Evolutionary conservation across 2,888 invertebrate genomes (phyloP), one percentile per base, ranked within the genome.

Genomic region (Caenorhabditis drosophilae): DNA sequence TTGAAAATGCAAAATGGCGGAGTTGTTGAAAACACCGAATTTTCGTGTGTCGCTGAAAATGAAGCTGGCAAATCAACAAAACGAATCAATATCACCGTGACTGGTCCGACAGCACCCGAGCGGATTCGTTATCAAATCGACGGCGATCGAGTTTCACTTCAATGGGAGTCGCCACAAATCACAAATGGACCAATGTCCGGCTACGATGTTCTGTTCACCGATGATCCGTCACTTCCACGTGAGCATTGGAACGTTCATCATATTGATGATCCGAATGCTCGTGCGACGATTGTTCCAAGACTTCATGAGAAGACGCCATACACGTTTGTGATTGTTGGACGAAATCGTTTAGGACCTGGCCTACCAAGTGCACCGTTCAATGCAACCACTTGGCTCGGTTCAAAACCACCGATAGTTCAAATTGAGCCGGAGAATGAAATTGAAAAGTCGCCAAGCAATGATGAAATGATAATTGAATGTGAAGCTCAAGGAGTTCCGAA

Each of bases 31-130:
- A 75, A 66, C 22, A 81, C 78, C 9, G 68, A 67, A 41, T 82
- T 80, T 63, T 60, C 74, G 1, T 82, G 82, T 48, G 70, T 79
- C 1, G 82, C 82, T 7, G 80, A 80, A 27, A 82, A 82, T 53
- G 82, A 82, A 53, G 82, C 82, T 0, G 82, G 82, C 48, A 76
- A 70, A 26, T 73, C 75, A 7, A 67, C 74, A 11, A 76, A 75
- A 48, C 70, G 64, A 40, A 75, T 81, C 47, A 69, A 76, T 31
- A 70, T 82, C 23, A 72, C 73, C 6, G 72, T 81, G 7, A 80
- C 78, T 26, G 79, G 81, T 16, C 82, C 82, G 2, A 75, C 75
- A 35, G 73, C 74, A 7, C 81, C 81, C 7, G 80, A 81, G 49
- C 50, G 76, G 41, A 77, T 82, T 26, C 75, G 81, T 6, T 77